Evolutionary conservation across 2,888 invertebrate species (phyloP).

Genomic region (Nomada hirtipes): DNA sequence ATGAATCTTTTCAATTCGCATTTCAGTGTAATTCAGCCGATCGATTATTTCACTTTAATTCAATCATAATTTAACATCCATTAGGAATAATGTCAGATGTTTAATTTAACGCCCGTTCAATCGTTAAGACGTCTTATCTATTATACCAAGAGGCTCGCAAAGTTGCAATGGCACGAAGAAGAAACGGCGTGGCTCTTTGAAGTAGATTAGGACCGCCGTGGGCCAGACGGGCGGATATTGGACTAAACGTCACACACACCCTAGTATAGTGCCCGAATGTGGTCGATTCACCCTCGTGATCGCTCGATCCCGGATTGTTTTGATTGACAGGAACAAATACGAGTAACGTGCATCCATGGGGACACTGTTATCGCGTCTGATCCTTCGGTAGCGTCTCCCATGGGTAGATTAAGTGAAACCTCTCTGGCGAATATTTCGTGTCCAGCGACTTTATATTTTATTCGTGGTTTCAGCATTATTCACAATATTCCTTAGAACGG

Average conservation of each 20-base stretch:
- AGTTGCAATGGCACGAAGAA: slow-evolving; percentile 1
- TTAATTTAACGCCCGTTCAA: slow-evolving; percentile 4
- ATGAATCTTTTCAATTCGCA: background rate
- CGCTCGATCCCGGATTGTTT: slow-evolving; percentile 67
- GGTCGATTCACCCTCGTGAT: slow-evolving; percentile 53
- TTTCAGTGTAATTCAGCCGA: background rate
- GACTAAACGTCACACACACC: slow-evolving; percentile 65
- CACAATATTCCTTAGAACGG: background rate
- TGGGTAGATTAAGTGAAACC: slow-evolving; percentile 48
- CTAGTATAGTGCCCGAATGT: slow-evolving; percentile 34
- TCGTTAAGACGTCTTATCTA: background rate
- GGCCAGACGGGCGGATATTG: slow-evolving; percentile 71
- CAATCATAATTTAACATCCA: background rate
- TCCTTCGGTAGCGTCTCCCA: slow-evolving; percentile 41
- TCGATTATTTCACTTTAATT: background rate
- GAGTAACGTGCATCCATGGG: slow-evolving; percentile 56
- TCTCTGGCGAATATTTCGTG: slow-evolving; percentile 25
- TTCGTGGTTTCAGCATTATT: background rate
- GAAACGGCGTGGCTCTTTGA: slow-evolving; percentile 54
- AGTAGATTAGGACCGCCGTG: slow-evolving; percentile 71
- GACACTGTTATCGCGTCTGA: slow-evolving; percentile 61
- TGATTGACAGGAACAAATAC: slow-evolving; percentile 78
- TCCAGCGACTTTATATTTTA: background rate
- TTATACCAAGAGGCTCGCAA: slow-evolving; percentile 13
- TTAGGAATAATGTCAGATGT: background rate